These are phyloP conservation scores for Ichneumon xanthorius DNA, from an alignment of 2,888 invertebrate genomes.

Conservation along the genomic window DNA sequence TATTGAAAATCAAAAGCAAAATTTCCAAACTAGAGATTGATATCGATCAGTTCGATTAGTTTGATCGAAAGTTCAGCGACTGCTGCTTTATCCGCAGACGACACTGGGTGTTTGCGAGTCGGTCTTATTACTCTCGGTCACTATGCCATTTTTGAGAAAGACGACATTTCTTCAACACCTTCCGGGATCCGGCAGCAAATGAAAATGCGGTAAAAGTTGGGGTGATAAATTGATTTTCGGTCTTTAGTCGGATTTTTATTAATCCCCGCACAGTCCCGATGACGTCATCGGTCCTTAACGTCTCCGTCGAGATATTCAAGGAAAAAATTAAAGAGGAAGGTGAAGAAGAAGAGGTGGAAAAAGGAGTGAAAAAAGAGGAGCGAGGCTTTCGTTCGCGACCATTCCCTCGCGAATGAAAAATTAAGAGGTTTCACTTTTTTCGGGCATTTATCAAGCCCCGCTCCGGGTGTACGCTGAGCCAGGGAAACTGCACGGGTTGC, in stretches of 20 bases:
- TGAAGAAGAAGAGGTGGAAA: background rate
- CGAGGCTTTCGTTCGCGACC: slow-evolving; percentile 9
- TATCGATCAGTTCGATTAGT: no score
- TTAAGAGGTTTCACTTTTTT: slow-evolving; percentile 77
- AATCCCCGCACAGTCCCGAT: slow-evolving; percentile 26
- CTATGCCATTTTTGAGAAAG: background rate
- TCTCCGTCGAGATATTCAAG: slow-evolving; percentile 46
- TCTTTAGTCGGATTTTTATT: slow-evolving; percentile 45
- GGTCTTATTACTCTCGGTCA: no score
- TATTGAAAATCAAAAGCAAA: no score
- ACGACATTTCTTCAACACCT: background rate
- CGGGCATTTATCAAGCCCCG: slow-evolving; percentile 77
- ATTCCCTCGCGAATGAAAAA: slow-evolving; percentile 74
- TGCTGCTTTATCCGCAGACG: no score
- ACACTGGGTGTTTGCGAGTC: no score
- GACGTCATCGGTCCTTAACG: slow-evolving; percentile 7
- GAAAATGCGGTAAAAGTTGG: background rate
- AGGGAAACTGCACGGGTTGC: slow-evolving; percentile 78
- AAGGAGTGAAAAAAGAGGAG: background rate
- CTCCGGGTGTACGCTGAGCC: slow-evolving; percentile 35
- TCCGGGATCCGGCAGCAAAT: background rate
- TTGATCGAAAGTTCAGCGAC: no score
- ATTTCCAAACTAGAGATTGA: no score
- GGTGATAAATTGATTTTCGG: slow-evolving; percentile 44
- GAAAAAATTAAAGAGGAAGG: slow-evolving; percentile 33